Evolutionary conservation across 2,113 vertebrate genomes (phyloP).

Genomic region (Ginglymostoma cirratum): DNA sequence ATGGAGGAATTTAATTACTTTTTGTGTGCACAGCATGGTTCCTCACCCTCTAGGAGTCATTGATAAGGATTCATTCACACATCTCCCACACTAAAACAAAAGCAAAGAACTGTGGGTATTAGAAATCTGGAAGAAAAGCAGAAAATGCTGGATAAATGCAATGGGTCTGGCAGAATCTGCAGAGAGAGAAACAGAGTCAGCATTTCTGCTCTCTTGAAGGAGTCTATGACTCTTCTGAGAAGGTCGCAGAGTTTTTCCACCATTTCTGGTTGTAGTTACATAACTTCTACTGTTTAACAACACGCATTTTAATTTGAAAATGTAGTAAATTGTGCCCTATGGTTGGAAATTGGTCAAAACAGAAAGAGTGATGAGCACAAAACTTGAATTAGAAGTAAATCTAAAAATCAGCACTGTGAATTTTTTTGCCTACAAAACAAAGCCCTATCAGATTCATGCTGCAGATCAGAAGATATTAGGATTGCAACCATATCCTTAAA

Average conservation of each 20-base stretch:
- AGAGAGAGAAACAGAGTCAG: too few relatives aligned
- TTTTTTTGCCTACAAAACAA: background rate
- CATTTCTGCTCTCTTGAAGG: too few relatives aligned
- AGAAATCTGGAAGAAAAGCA: too few relatives aligned
- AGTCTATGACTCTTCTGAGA: too few relatives aligned
- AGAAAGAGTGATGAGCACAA: background rate
- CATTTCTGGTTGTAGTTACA: too few relatives aligned
- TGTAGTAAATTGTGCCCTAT: background rate
- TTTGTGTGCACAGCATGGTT: background rate
- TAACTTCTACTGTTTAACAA: background rate
- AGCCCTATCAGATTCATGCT: background rate
- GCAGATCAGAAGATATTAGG: background rate
- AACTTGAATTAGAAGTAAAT: background rate
- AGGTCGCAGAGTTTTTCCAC: too few relatives aligned
- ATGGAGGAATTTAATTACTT: background rate
- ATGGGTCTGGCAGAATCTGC: too few relatives aligned
- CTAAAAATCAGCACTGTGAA: background rate
- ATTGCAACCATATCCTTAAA: background rate
- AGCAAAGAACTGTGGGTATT: too few relatives aligned
- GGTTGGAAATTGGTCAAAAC: background rate
- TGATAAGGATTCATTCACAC: background rate
- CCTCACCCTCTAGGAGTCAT: background rate
- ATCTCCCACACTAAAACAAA: background rate
- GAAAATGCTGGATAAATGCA: too few relatives aligned
- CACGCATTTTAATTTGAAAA: background rate